These are phyloP conservation scores for Thalassoma bifasciatum DNA, from an alignment of 2,113 vertebrate species.

Conservation along the genomic window DNA sequence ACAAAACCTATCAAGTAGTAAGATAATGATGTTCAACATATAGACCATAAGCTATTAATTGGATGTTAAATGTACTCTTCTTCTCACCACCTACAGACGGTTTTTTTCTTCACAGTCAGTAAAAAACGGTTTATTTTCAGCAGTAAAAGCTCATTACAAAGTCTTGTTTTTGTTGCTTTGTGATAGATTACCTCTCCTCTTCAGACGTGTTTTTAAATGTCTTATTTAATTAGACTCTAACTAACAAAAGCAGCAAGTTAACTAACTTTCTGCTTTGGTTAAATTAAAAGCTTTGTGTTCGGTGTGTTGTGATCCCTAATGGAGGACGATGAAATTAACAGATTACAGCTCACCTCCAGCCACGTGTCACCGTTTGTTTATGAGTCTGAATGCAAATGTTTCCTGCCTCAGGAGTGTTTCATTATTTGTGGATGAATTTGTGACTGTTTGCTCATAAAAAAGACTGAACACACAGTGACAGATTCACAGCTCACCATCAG, in stretches of 20 bases:
- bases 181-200: conserved; percentile 6
- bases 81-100: neutral
- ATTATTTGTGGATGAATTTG: conserved; percentile 1
- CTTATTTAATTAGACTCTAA: neutral
- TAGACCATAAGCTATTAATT: neutral
- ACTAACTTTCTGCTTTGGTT: neutral
- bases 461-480: conserved; percentile 17
- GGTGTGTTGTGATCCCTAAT: conserved; percentile 10
- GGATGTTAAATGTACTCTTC: neutral
- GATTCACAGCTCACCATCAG: conserved; percentile 19
- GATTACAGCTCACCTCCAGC: conserved; percentile 23
- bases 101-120: neutral
- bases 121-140: neutral
- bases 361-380: conserved; percentile 28
- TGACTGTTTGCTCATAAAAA: conserved; percentile 34
- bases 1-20: conserved; percentile 13
- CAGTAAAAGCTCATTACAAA: neutral
- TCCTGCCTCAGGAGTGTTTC: conserved; percentile 28
- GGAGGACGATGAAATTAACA: conserved; percentile 10
- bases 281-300: neutral
- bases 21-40: conserved; percentile 12
- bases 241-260: neutral
- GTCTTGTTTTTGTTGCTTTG: neutral
- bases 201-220: neutral
- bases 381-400: conserved; percentile 26